Evolutionary conservation across 2,888 invertebrate species (phyloP), one percentile per base, ranked within the genome.

Genomic region (Drosophila sordidula): DNA sequence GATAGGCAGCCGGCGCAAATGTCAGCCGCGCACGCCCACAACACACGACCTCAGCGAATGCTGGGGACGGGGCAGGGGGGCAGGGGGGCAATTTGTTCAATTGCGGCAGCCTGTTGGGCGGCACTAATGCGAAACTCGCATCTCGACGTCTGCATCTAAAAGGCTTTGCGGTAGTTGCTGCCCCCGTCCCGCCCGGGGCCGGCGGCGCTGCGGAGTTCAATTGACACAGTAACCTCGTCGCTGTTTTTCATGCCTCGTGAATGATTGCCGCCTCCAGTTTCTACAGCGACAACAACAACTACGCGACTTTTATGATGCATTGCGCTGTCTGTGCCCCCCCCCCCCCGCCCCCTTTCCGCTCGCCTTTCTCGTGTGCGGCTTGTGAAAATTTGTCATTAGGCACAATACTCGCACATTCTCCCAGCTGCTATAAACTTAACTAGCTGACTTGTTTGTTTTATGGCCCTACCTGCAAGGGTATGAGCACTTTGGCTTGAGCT

Each of bases 81-180:
- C 6, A 8, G 65, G 34, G 18, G 58, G 55, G 61, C 87, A 78
- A 86, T 86, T 86, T 88, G 84, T 85, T 85, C 77, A 80, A 86
- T 88, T 88, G 87, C 80, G 69, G 74, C 87, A 86, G 87, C 89
- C 87, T 78, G 69, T 76, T 80, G 84, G 84, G 89, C 84, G 89
- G 83, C 72, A 50, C 77, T 77, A 85, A 70, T 74, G 87, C 72
- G 71, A 75, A 88, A 81, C 80, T 75, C 74, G 75, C 71, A 75
- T 70, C 65, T 63, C 18, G 66, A 55, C 70, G 88, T 87, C 86
- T 86, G 86, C 83, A 85, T 85, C 83, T 83, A 63, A 87, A 87
- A 79, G 66, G 61, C 65, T 72, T 77, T 70, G 59, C 62, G 67
- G 63, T 72, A 52, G 38, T 56, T 50, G 36, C 25, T 32, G 26